Evolutionary conservation across 2,888 invertebrate species (phyloP), one percentile per base, ranked within the genome.

Genomic region (Eupithecia insigniata): DNA sequence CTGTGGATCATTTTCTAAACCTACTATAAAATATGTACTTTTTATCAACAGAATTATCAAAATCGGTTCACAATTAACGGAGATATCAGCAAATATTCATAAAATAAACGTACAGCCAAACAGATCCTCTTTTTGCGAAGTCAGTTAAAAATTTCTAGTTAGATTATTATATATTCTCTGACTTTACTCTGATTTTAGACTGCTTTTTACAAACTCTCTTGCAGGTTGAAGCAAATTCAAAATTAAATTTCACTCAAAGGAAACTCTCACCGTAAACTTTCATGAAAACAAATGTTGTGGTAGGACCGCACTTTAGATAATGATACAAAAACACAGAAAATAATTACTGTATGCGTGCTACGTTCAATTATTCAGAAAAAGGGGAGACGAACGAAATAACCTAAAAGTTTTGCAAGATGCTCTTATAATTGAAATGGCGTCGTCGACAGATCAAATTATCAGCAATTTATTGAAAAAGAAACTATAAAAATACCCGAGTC

Each of bases 361-460:
- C 78, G 76, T 80, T 83, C 78, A 85, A 87, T 87, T 83, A 88
- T 88, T 87, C 83, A 87, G 80, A 55, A 55, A 26, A 55, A 4
- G 14, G 12, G 22, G 22, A 14, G 55, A 26, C 1, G 55, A 55
- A 51, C 3, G 51, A 22, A 51, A 51, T 46, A n/a, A 55, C 30
- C 60, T 12, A n/a, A 46, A 18, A 12, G 16, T 51, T 51, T 51
- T 51, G 46, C 22, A 22, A 51, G 2, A 1, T 46, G 46, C n/a
- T n/a, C n/a, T n/a, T n/a, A n/a, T 34, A 10, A 34, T 34, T 34
- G 43, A 18, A 16, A 5, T 43, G 4, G 0, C 16, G 43, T 18
- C 34, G 34, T 34, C 34, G 10, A 10, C 34, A 34, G 34, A n/a
- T n/a, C n/a, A n/a, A n/a, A n/a, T n/a, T n/a, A n/a, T n/a, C n/a